Evolutionary conservation across 64 coral and sea anemone species (phyloP).

Genomic region (Orbicella faveolata): DNA sequence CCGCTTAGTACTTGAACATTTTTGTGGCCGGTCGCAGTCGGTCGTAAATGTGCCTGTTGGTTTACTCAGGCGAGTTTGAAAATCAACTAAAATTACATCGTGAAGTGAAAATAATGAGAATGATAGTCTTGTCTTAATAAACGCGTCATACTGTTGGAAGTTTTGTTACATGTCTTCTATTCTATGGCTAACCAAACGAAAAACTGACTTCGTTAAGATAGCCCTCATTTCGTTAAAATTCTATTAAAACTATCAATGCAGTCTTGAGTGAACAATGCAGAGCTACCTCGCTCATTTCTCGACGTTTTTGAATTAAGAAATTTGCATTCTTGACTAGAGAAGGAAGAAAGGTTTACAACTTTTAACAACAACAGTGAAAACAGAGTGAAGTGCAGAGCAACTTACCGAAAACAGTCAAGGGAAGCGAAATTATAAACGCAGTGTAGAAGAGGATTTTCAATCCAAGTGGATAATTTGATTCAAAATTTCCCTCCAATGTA

Average conservation of each 20-base stretch:
- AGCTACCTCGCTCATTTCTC: neutral
- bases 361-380: neutral
- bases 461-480: conserved; percentile 48
- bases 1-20: too few relatives aligned
- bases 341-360: too few relatives aligned
- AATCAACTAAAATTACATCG: conserved; percentile 7
- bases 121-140: neutral
- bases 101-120: neutral
- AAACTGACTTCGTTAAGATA: neutral
- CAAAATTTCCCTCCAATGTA: neutral
- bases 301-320: neutral
- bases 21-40: too few relatives aligned
- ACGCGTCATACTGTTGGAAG: neutral
- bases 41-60: too few relatives aligned
- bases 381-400: neutral
- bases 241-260: neutral
- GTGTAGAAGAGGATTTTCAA: conserved; percentile 75
- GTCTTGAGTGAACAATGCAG: neutral
- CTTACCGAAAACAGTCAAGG: conserved; percentile 80
- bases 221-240: neutral
- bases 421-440: conserved; percentile 64
- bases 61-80: conserved; percentile 8
- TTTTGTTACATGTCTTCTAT: neutral
- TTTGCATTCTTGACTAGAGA: neutral
- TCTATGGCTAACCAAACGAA: neutral